These are phyloP conservation scores for Beroe forskalii DNA, from an alignment of 37 sponge, comb jelly and placozoan species.

Conservation along the genomic window DNA sequence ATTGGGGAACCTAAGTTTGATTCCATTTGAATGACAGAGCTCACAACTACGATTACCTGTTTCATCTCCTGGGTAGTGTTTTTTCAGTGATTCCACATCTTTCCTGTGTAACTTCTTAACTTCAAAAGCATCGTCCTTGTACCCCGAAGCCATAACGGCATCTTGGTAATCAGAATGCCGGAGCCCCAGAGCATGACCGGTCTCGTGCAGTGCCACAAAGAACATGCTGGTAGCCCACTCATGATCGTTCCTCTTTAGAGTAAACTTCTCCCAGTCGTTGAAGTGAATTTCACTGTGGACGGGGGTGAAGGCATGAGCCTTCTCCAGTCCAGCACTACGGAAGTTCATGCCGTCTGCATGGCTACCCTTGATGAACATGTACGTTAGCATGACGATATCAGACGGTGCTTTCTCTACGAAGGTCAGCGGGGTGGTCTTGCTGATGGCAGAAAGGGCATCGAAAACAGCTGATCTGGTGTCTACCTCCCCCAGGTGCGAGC, in stretches of 20 bases:
- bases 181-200: slow-evolving; percentile 11
- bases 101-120: background rate
- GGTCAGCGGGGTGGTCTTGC: background rate
- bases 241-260: background rate
- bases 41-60: too few relatives aligned
- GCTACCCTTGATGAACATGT: slow-evolving; percentile 35
- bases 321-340: background rate
- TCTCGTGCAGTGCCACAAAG: slow-evolving; percentile 21
- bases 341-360: slow-evolving; percentile 32
- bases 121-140: background rate
- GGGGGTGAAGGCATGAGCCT: slow-evolving; percentile 7
- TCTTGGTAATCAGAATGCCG: background rate
- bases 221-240: slow-evolving; percentile 8
- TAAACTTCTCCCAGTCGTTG: slow-evolving; percentile 33
- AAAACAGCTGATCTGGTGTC: background rate
- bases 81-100: background rate
- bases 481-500: background rate
- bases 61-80: background rate
- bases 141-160: background rate
- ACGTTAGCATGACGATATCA: background rate
- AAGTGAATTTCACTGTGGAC: slow-evolving; percentile 36
- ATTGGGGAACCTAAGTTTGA: too few relatives aligned
- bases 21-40: too few relatives aligned
- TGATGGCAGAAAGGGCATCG: background rate
- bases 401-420: background rate